Evolutionary conservation across 1,140 invertebrate genomes (phyloP).

Genomic region (Mylabris phalerata): DNA sequence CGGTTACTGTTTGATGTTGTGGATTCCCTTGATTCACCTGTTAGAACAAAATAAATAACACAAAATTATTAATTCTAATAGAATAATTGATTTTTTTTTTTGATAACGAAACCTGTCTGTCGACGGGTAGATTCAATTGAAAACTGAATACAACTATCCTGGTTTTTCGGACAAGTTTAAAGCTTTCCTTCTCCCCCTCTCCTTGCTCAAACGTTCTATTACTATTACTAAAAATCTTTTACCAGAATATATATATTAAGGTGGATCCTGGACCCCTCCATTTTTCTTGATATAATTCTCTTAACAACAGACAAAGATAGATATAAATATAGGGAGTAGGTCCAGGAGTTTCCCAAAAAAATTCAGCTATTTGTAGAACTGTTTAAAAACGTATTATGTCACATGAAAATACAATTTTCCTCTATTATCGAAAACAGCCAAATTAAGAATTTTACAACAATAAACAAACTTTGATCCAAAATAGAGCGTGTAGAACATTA

Average conservation of each 20-base stretch:
- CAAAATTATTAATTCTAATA: not conserved
- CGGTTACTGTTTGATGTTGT: constrained; percentile 31
- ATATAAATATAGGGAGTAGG: too few species aligned
- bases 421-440: too few species aligned
- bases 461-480: too few species aligned
- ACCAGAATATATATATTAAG: too few species aligned
- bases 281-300: too few species aligned
- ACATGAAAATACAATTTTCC: constrained; percentile 3
- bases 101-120: not conserved
- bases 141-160: constrained; percentile 9
- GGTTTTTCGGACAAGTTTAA: constrained; percentile 11
- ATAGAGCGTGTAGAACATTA: not conserved
- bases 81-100: not conserved
- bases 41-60: constrained; percentile 1
- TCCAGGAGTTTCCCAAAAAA: constrained; percentile 1
- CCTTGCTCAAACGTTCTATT: not conserved
- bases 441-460: too few species aligned
- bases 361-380: constrained; percentile 26
- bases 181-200: constrained; percentile 1
- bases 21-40: constrained; percentile 29
- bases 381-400: constrained; percentile 25
- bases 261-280: too few species aligned
- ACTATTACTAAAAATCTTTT: too few species aligned
- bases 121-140: not conserved
- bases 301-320: too few species aligned